A percentile compares a stretch with the other conserved stretches of the same genome.
These are phyloP conservation scores for Sceloporus undulatus DNA, from an alignment of 2,113 vertebrate genomes.

Conservation along the genomic window DNA sequence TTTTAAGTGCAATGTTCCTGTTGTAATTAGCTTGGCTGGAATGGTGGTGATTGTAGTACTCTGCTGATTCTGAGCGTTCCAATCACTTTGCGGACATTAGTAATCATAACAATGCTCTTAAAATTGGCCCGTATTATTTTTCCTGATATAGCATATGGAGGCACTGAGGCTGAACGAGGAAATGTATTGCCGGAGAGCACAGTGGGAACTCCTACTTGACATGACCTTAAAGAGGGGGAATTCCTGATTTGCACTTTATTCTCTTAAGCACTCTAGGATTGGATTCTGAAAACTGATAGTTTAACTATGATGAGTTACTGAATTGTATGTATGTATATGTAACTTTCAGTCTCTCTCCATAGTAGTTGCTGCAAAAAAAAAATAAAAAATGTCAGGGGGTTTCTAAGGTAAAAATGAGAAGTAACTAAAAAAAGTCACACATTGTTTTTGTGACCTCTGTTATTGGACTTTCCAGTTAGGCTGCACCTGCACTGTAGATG, in stretches of 20 bases:
- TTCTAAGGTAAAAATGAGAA: slow-evolving; percentile 10
- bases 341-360: not conserved
- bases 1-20: not conserved
- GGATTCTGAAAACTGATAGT: not conserved
- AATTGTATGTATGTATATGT: not conserved
- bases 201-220: not conserved
- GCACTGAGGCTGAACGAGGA: not conserved
- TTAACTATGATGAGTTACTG: not conserved
- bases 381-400: not conserved
- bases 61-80: not conserved
- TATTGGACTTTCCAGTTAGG: not conserved
- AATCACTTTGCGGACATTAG: not conserved
- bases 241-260: not conserved
- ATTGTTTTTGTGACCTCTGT: not conserved
- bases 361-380: not conserved
- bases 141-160: too few species aligned
- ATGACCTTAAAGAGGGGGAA: not conserved
- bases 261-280: not conserved
- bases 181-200: not conserved
- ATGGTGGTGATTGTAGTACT: not conserved
- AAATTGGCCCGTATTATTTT: not conserved
- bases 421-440: not conserved
- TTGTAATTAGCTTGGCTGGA: not conserved
- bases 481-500: too few species aligned
- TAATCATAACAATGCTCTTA: not conserved